Percentiles rank a stretch among this genome's conserved stretches.
These are phyloP conservation scores for Conus canariensis DNA, from an alignment of 2,888 invertebrate genomes.

Conservation along the genomic window DNA sequence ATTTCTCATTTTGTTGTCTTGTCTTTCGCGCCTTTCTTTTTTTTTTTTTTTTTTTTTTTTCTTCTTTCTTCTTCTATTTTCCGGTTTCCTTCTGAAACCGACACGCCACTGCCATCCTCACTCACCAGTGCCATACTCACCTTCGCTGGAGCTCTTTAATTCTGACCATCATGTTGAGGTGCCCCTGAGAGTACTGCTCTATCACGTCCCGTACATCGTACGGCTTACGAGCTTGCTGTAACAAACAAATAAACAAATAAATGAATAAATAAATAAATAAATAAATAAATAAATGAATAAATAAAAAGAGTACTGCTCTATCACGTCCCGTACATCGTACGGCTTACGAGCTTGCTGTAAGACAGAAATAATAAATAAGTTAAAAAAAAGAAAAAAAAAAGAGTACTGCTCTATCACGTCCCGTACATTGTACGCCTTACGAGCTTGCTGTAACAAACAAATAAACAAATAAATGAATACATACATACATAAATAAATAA, in stretches of 20 bases:
- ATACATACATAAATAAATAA: background rate
- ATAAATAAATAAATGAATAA: constrained; percentile 44
- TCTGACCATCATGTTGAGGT: constrained; percentile 92
- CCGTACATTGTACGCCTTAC: background rate
- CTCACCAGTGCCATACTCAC: constrained; percentile 52
- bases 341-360: constrained; percentile 79
- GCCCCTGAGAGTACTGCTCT: constrained; percentile 92
- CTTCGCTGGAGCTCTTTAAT: constrained; percentile 85
- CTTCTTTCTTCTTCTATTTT: too few relatives aligned
- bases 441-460: background rate
- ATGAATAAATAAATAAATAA: background rate
- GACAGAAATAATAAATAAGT: background rate
- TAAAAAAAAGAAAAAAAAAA: too few relatives aligned
- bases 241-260: constrained; percentile 44
- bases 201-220: constrained; percentile 92
- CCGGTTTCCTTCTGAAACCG: too few relatives aligned
- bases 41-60: too few relatives aligned
- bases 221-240: constrained; percentile 79
- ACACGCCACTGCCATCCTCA: too few relatives aligned
- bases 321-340: constrained; percentile 88
- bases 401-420: background rate
- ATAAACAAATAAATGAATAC: background rate
- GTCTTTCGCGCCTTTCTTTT: too few relatives aligned
- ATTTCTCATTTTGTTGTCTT: too few relatives aligned
- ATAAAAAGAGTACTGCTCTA: constrained; percentile 87